These are phyloP conservation scores for Idaea straminata DNA, from an alignment of 2,888 invertebrate species.

Conservation along the genomic window DNA sequence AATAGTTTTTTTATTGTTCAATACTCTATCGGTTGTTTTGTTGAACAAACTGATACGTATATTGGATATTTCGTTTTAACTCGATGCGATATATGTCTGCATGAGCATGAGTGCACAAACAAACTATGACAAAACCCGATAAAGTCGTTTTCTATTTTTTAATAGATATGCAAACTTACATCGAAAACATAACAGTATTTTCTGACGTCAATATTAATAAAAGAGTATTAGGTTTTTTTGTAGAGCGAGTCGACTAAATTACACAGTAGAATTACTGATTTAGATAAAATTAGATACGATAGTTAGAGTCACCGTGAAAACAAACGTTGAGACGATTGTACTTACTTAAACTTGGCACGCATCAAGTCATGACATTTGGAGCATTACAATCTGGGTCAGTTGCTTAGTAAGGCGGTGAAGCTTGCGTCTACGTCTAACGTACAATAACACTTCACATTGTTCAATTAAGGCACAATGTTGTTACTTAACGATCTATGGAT, in stretches of 20 bases:
- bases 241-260: background rate
- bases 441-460: constrained; percentile 36
- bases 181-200: background rate
- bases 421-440: constrained; percentile 28
- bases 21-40: background rate
- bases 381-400: constrained; percentile 71
- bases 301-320: background rate
- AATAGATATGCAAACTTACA: background rate
- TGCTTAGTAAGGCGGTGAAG: constrained; percentile 61
- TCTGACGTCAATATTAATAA: background rate
- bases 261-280: background rate
- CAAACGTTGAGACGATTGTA: background rate
- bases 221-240: background rate
- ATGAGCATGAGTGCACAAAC: background rate
- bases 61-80: background rate
- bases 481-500: constrained; percentile 24
- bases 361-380: constrained; percentile 67
- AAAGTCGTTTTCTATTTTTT: background rate
- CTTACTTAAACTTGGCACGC: constrained; percentile 54
- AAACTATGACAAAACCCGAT: background rate
- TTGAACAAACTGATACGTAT: background rate
- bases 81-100: background rate
- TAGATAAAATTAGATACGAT: constrained; percentile 1
- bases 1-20: background rate
- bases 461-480: constrained; percentile 32